phyloP scores from a whole-genome alignment of 2,797 vertebrate species.

The Mormyrus proboscirostris region DNA sequence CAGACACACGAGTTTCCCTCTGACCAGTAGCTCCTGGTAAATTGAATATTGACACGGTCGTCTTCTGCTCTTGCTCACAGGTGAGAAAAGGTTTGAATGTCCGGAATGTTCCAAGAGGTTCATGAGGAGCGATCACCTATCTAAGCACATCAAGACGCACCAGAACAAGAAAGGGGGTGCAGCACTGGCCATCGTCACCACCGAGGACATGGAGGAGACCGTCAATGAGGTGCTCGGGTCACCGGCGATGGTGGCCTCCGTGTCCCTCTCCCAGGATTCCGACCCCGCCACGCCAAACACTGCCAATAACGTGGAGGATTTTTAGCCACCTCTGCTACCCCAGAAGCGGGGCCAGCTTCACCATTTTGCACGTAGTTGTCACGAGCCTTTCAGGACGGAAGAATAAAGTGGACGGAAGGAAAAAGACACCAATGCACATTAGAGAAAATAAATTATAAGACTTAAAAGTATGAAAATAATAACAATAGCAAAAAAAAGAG shows the following conservation, averaged over 20 bases:
- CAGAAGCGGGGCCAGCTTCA: constrained; percentile 61
- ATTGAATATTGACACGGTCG: background rate
- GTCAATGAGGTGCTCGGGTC: constrained; percentile 81
- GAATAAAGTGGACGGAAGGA: constrained; percentile 48
- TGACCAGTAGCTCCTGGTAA: background rate
- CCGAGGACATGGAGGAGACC: constrained; percentile 92
- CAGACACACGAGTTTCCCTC: background rate
- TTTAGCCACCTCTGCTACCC: constrained; percentile 70
- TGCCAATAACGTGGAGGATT: constrained; percentile 88
- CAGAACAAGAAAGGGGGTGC: constrained; percentile 97
- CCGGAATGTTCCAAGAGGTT: constrained; percentile 97
- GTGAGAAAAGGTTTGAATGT: constrained; percentile 97
- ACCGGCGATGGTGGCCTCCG: constrained; percentile 89
- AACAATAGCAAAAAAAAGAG: constrained; percentile 6
- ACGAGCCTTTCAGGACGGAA: constrained; percentile 61
- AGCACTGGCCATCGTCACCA: constrained; percentile 92
- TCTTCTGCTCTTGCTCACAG: constrained; percentile 46
- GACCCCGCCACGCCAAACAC: constrained; percentile 89
- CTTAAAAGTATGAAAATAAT: constrained; percentile 14
- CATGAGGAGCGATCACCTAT: constrained; percentile 98
- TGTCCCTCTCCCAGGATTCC: constrained; percentile 85
- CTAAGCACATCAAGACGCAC: constrained; percentile 98
- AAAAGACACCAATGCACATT: constrained; percentile 49
- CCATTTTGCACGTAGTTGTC: constrained; percentile 60
- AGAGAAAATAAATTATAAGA: constrained; percentile 41